phyloP scores from a whole-genome alignment of 2,888 invertebrate species.

The Melangyna quadrimaculata region DNA sequence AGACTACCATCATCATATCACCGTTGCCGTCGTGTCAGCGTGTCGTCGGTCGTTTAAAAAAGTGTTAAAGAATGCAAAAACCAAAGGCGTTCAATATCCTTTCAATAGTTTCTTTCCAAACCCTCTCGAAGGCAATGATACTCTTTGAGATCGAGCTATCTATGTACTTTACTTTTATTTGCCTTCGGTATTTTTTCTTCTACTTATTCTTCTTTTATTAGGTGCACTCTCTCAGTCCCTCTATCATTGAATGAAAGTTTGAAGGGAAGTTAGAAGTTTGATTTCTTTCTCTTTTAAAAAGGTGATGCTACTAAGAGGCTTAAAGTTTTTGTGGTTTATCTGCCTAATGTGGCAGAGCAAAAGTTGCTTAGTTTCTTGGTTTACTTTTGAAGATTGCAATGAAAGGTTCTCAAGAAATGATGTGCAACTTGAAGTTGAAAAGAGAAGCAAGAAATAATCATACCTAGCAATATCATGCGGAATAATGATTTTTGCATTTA shows the following conservation, averaged over 20 bases:
- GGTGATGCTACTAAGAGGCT: background rate
- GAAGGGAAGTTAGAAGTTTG: background rate
- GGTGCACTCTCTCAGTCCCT: background rate
- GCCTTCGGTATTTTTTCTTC: constrained; percentile 4
- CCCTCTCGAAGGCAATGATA: constrained; percentile 31
- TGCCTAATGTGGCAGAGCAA: constrained; percentile 14
- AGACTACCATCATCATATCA: constrained; percentile 19
- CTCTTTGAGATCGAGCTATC: background rate
- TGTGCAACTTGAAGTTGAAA: background rate
- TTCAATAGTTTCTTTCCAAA: constrained; percentile 68
- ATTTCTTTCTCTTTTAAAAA: background rate
- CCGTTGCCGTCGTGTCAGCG: too few species aligned
- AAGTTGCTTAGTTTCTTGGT: background rate
- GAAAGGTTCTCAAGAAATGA: background rate
- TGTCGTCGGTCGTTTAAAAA: background rate
- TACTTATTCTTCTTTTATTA: background rate
- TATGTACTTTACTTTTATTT: constrained; percentile 3
- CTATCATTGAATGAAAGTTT: background rate
- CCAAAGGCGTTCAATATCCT: constrained; percentile 69
- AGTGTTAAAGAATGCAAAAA: constrained; percentile 30
- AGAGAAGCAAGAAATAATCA: too few species aligned
- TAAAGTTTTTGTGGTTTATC: background rate
- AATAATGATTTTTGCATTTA: too few species aligned
- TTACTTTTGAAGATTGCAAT: background rate
- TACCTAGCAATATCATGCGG: too few species aligned